Percentiles rank a stretch among this genome's conserved stretches.
Conservation (phyloP, 1,140 invertebrate species). For the Probaryconus sp. region DNA sequence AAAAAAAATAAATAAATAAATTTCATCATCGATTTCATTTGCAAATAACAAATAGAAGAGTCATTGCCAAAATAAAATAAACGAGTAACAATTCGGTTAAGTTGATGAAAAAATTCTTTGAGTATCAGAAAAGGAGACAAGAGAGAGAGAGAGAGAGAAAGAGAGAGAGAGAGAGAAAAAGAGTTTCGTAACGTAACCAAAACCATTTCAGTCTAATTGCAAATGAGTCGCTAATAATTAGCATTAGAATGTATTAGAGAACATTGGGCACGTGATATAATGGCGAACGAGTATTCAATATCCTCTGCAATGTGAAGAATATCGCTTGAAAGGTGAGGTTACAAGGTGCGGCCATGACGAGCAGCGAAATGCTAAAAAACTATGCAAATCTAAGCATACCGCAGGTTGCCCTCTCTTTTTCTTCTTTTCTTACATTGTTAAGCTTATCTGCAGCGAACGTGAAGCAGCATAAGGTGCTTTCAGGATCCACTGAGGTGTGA, state of each 20-base stretch:
- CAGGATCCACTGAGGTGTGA: slow-evolving; percentile 53
- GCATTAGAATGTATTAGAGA: slow-evolving; percentile 60
- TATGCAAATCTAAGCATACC: slow-evolving; percentile 65
- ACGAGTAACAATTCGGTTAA: too few species aligned
- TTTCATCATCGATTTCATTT: too few species aligned
- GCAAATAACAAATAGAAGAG: too few species aligned
- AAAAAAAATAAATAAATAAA: too few species aligned
- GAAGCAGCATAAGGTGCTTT: slow-evolving; percentile 59
- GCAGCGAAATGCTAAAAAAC: slow-evolving; percentile 64
- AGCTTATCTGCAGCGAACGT: slow-evolving; percentile 47
- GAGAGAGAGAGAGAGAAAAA: too few species aligned
- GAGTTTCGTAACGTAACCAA: too few species aligned
- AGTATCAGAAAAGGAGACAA: too few species aligned
- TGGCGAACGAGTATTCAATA: slow-evolving; percentile 29
- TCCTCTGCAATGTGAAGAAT: slow-evolving; percentile 42
- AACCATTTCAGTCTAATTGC: slow-evolving; percentile 49
- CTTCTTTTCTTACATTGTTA: slow-evolving; percentile 58
- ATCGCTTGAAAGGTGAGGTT: slow-evolving; percentile 57
- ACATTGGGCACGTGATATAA: slow-evolving; percentile 31
- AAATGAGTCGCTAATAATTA: slow-evolving; percentile 50
- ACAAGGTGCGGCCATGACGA: slow-evolving; percentile 63
- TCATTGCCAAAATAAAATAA: slow-evolving; percentile 7
- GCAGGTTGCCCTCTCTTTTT: slow-evolving; percentile 63
- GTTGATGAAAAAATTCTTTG: slow-evolving; percentile 14
- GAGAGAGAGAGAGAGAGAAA: too few species aligned